phyloP scores from a whole-genome alignment of 2,797 vertebrate genomes.

The Sitta carolinensis region DNA sequence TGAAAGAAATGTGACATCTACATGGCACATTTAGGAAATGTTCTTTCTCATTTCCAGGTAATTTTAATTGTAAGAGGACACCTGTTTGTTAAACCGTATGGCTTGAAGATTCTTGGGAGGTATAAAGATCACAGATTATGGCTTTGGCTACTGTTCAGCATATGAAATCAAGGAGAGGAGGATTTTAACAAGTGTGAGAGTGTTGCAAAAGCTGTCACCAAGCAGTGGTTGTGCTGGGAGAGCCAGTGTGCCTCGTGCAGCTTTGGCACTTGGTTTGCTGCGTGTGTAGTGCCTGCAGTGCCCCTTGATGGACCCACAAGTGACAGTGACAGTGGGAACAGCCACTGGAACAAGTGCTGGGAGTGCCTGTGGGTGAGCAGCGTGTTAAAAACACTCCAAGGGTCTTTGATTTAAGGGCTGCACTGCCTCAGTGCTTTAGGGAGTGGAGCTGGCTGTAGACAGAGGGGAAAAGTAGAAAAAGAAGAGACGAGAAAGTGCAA shows the following conservation, averaged over 20 bases:
- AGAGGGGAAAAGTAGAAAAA: neutral
- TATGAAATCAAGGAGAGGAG: neutral
- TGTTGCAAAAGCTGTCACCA: neutral
- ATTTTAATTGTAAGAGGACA: neutral
- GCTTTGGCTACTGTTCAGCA: neutral
- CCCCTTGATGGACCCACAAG: neutral
- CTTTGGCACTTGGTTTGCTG: neutral
- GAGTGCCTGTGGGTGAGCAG: neutral
- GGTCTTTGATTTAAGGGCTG: neutral
- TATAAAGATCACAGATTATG: neutral
- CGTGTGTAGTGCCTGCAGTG: fast-evolving
- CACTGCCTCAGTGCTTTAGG: neutral
- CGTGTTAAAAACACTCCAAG: neutral
- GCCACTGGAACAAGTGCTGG: neutral
- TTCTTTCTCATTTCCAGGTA: neutral
- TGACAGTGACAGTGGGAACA: neutral
- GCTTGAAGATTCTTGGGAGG: neutral
- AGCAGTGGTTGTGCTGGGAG: neutral
- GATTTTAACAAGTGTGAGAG: neutral
- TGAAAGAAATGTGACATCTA: neutral
- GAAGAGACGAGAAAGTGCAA: constrained; percentile 23
- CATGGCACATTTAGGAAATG: neutral
- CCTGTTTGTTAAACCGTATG: neutral
- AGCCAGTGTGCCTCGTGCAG: neutral
- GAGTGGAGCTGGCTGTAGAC: neutral